These are phyloP conservation scores for Brachyhypopomus gauderio DNA, from an alignment of 2,113 vertebrate genomes.

Conservation along the genomic window DNA sequence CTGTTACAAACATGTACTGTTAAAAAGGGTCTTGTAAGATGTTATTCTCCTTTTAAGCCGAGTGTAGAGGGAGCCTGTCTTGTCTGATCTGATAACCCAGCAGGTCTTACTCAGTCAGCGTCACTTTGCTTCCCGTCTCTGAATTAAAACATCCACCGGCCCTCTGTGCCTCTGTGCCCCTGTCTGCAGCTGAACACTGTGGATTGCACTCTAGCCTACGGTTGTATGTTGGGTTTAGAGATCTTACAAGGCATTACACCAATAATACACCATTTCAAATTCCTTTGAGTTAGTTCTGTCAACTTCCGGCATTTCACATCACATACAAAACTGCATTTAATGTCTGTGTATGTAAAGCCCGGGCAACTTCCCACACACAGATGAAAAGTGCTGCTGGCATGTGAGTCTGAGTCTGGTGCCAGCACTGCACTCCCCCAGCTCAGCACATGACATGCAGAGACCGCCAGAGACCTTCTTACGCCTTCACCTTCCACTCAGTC, in stretches of 20 bases:
- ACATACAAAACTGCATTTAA: not conserved
- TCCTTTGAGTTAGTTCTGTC: not conserved
- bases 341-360: not conserved
- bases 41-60: conserved; percentile 30
- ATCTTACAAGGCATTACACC: conserved; percentile 21
- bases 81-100: conserved; percentile 47
- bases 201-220: conserved; percentile 27
- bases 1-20: not conserved
- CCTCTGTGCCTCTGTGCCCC: conserved; percentile 2
- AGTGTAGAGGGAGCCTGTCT: conserved; percentile 46
- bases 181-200: not conserved
- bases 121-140: conserved; percentile 25
- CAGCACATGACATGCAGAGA: not conserved
- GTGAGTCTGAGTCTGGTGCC: not conserved
- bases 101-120: conserved; percentile 50
- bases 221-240: conserved; percentile 9
- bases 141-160: conserved; percentile 27
- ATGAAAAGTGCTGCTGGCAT: not conserved
- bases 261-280: conserved; percentile 22
- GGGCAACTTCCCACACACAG: not conserved
- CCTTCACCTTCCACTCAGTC: not conserved
- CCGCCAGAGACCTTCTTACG: not conserved
- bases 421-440: conserved; percentile 4
- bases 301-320: not conserved
- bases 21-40: not conserved